A percentile compares a stretch with the other conserved stretches of the same genome.
phyloP scores from a whole-genome alignment of 2,797 vertebrate species.

The Melanotaenia boesemani region DNA sequence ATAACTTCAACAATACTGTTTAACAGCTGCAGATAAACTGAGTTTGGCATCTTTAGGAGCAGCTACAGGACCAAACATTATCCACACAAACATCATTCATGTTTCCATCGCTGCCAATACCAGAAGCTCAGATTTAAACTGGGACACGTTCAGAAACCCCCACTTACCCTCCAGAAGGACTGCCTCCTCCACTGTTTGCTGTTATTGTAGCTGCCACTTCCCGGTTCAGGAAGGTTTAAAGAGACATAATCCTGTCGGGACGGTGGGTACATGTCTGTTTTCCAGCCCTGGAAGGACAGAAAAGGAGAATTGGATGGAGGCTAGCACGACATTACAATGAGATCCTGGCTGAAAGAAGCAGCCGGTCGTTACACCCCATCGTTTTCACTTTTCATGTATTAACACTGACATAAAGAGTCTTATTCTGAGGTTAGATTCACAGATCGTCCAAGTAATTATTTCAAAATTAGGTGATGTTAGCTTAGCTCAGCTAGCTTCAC shows the following conservation, averaged over 20 bases:
- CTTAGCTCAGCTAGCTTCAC: neutral
- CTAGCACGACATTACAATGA: neutral
- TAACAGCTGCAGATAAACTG: neutral
- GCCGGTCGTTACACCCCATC: neutral
- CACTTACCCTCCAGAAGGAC: constrained; percentile 91
- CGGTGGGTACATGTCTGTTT: constrained; percentile 83
- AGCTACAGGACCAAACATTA: too few species aligned
- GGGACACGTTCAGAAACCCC: neutral
- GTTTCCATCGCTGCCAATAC: too few species aligned
- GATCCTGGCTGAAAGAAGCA: neutral
- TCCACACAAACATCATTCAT: too few species aligned
- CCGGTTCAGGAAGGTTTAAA: constrained; percentile 82
- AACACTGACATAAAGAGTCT: neutral
- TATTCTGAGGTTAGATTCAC: neutral
- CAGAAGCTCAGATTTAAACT: too few species aligned
- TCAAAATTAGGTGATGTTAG: neutral
- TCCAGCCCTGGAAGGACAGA: constrained; percentile 21
- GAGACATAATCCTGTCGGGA: constrained; percentile 88
- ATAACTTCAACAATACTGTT: too few species aligned
- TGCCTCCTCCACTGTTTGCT: constrained; percentile 89
- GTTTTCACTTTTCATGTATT: neutral
- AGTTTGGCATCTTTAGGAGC: too few species aligned
- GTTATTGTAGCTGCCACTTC: constrained; percentile 81
- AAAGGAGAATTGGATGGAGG: neutral
- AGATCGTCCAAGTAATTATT: neutral